Evolutionary conservation across 2,888 invertebrate genomes (phyloP).

Genomic region (Barypeithes pellucidus): DNA sequence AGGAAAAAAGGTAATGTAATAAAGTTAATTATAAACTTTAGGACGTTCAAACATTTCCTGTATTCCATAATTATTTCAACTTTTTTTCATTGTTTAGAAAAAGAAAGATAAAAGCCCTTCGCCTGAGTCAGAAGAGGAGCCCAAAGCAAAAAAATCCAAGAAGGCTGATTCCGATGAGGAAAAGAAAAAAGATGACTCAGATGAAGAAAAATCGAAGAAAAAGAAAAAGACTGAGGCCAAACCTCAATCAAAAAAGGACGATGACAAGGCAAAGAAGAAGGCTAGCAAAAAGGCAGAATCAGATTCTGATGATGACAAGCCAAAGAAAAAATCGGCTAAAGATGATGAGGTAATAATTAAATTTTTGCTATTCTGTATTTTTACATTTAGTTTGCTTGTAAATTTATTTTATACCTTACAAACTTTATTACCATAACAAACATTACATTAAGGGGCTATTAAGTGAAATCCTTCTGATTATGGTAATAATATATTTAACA

Average conservation of each 20-base stretch:
- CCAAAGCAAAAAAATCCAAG: constrained; percentile 56
- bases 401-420: too few relatives aligned
- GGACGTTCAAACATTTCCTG: too few relatives aligned
- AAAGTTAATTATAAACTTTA: too few relatives aligned
- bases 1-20: constrained; percentile 56
- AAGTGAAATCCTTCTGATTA: too few relatives aligned
- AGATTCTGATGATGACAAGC: constrained; percentile 61
- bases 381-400: too few relatives aligned
- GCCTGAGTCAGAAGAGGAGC: constrained; percentile 57
- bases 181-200: constrained; percentile 52
- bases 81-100: constrained; percentile 31
- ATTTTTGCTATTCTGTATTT: too few relatives aligned
- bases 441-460: too few relatives aligned
- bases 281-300: constrained; percentile 60
- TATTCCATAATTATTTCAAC: not conserved
- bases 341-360: constrained; percentile 50
- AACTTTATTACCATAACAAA: too few relatives aligned
- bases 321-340: constrained; percentile 55
- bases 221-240: constrained; percentile 54
- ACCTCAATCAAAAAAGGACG: constrained; percentile 52
- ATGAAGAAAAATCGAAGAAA: constrained; percentile 57
- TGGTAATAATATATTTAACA: too few relatives aligned
- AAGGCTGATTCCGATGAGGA: constrained; percentile 55
- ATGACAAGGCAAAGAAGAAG: constrained; percentile 65
- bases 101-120: constrained; percentile 56